Conservation (phyloP, 2,113 vertebrate genomes). For the Marmota flaviventris region DNA sequence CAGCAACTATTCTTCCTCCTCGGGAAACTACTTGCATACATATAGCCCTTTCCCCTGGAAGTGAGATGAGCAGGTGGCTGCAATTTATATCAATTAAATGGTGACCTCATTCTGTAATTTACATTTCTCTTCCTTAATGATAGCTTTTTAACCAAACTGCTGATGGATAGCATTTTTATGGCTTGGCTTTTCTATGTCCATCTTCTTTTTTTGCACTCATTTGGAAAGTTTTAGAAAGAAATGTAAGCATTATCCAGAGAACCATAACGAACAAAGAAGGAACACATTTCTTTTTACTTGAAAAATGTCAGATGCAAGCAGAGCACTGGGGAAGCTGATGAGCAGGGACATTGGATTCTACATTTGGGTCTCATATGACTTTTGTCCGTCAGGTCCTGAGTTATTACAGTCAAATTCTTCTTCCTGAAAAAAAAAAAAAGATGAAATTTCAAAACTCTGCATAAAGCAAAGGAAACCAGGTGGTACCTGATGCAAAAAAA, state of each 20-base stretch:
- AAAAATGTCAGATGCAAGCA: neutral
- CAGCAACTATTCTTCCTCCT: conserved; percentile 62
- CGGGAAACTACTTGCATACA: conserved; percentile 67
- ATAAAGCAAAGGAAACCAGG: conserved; percentile 52
- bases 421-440: conserved; percentile 78
- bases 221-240: conserved; percentile 77
- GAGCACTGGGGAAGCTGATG: neutral
- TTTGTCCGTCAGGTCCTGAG: conserved; percentile 52
- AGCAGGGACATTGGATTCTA: conserved; percentile 49
- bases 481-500: conserved; percentile 70
- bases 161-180: conserved; percentile 69
- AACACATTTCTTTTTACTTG: conserved; percentile 26
- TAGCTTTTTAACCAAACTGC: conserved; percentile 73
- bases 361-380: conserved; percentile 66
- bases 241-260: conserved; percentile 66
- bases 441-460: conserved; percentile 73
- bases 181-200: conserved; percentile 55
- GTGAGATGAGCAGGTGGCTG: conserved; percentile 79
- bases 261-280: conserved; percentile 38
- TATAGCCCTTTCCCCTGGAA: conserved; percentile 77
- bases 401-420: conserved; percentile 83
- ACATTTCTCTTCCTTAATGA: conserved; percentile 47
- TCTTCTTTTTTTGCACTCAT: neutral
- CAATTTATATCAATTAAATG: conserved; percentile 87
- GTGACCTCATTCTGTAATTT: conserved; percentile 70